Base-by-base conservation (phyloP, 1,140 invertebrate genomes). In the Stenopsyche tienmushanensis region DNA sequence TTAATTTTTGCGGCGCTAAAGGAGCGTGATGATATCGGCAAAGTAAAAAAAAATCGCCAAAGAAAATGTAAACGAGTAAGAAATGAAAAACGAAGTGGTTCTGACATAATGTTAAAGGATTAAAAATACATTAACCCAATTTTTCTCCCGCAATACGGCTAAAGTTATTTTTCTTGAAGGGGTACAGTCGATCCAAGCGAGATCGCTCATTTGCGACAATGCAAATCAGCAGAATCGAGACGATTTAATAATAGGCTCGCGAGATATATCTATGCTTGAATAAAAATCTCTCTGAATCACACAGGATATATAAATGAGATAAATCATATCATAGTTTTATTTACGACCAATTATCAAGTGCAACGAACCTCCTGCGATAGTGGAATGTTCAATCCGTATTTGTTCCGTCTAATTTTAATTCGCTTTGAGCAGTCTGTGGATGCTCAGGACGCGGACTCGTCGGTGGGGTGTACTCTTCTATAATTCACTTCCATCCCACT, bases 61-160 rank as follows among this genome's bases (percentile, higher is more conserved):
- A 15, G 44, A 15, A 18, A 18, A 18, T 47, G 44, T 18, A 47
- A 47, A 47, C 8, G 44, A 47, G 24, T 25, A 25, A 57, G 29
- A 57, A 53, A 26, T 13, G 34, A 57, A 57, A n/a, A n/a, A 47
- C 39, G 57, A 60, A 47, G 42, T 26, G 18, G 42, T 47, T 47
- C 57, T 24, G 57, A 60, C 57, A 29, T 34, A 47, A 60, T 45
- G 42, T 60, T 60, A 60, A 60, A 60, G 57, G 57, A 60, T 60
- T 60, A 60, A 60, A 60, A 60, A 60, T 60, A 60, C 57, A 60
- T 60, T 60, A 60, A 60, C 57, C 57, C 57, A 60, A 60, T 60
- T 60, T 60, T 60, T 60, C 57, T 60, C 44, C 44, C 44, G 57
- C 57, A 60, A 60, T 60, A 47, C 57, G 41, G 57, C 57, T 47